phyloP scores from a whole-genome alignment of 2,888 invertebrate genomes.

The Lomographa bimaculata region DNA sequence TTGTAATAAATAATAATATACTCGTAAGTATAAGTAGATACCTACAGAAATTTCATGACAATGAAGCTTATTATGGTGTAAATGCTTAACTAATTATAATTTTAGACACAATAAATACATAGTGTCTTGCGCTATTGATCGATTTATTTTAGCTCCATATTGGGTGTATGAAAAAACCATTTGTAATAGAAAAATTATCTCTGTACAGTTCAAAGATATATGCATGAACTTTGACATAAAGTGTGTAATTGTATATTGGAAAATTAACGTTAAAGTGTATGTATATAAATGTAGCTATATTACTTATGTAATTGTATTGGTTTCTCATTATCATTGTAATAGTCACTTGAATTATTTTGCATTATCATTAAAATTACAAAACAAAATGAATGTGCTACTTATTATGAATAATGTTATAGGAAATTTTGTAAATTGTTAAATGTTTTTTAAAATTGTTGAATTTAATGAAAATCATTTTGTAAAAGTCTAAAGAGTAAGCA shows the following conservation, averaged over 20 bases:
- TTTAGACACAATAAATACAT: too few species aligned
- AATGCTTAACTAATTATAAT: too few species aligned
- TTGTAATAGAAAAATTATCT: not conserved
- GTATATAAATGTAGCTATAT: slow-evolving; percentile 19
- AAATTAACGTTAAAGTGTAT: slow-evolving; percentile 13
- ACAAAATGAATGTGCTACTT: slow-evolving; percentile 35
- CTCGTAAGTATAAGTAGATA: too few species aligned
- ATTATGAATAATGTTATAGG: slow-evolving; percentile 48
- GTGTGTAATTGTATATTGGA: slow-evolving; percentile 11
- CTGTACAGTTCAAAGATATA: slow-evolving; percentile 9
- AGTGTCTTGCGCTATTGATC: too few species aligned
- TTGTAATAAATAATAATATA: too few species aligned
- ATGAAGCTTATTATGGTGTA: too few species aligned
- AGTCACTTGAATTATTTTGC: slow-evolving; percentile 4
- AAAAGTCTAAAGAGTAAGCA: slow-evolving; percentile 47
- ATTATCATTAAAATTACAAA: slow-evolving; percentile 2
- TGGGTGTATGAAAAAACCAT: too few species aligned
- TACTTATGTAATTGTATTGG: slow-evolving; percentile 20
- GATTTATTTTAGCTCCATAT: too few species aligned
- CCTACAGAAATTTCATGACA: too few species aligned
- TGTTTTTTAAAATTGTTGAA: slow-evolving; percentile 74
- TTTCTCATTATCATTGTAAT: slow-evolving; percentile 4
- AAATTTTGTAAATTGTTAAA: slow-evolving; percentile 74
- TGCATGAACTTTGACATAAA: not conserved
- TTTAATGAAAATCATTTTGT: slow-evolving; percentile 67